Evolutionary conservation across 2,113 vertebrate species (phyloP).

Genomic region (Castor canadensis): DNA sequence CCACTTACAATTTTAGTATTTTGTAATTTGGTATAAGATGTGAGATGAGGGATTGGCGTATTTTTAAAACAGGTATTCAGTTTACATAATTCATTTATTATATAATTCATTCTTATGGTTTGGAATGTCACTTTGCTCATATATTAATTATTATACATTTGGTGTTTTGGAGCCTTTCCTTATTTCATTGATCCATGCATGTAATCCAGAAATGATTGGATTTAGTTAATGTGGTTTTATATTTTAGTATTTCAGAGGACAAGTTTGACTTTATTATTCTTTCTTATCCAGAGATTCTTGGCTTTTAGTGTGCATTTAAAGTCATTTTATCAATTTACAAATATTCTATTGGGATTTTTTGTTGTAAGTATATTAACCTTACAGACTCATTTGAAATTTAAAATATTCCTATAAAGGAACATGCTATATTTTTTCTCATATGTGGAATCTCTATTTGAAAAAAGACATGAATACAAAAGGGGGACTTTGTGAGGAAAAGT

Average conservation of each 20-base stretch:
- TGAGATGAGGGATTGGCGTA: neutral
- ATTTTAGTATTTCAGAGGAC: neutral
- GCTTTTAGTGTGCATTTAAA: conserved; percentile 1
- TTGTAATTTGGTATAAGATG: neutral
- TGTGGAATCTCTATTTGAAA: too few species aligned
- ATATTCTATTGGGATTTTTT: neutral
- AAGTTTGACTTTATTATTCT: neutral
- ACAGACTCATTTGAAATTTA: neutral
- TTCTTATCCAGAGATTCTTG: neutral
- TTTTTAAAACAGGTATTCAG: neutral
- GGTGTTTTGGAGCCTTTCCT: neutral
- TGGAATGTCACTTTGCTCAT: neutral
- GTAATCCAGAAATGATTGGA: neutral
- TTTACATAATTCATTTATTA: conserved; percentile 26
- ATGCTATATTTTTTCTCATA: neutral
- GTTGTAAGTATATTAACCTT: conserved; percentile 23
- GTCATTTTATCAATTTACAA: neutral
- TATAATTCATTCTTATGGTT: neutral
- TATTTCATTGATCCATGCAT: neutral
- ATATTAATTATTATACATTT: conserved; percentile 22
- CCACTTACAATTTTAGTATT: neutral
- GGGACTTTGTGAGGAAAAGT: too few species aligned
- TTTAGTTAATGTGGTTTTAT: conserved; percentile 26
- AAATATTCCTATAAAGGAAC: neutral
- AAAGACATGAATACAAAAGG: too few species aligned